These are phyloP conservation scores for Kryptolebias ocellatus DNA, from an alignment of 2,797 vertebrate genomes.

Conservation along the genomic window DNA sequence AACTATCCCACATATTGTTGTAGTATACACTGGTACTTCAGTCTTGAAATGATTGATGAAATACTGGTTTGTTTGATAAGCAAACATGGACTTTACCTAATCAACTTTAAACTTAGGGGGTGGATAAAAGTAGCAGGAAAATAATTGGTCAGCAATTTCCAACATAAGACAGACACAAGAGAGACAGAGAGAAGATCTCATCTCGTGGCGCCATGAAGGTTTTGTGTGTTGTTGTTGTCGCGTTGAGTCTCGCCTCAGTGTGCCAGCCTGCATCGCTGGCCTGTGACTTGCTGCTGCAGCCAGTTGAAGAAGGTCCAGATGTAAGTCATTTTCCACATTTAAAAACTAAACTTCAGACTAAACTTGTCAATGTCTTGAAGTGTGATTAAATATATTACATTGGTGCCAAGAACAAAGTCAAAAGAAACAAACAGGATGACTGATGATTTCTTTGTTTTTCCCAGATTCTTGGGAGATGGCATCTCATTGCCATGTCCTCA, in stretches of 20 bases:
- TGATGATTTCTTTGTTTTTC: background rate
- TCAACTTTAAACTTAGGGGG: constrained; percentile 9
- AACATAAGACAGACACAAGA: constrained; percentile 3
- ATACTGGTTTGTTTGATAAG: constrained; percentile 3
- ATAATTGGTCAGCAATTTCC: constrained; percentile 22
- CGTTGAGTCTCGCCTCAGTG: constrained; percentile 42
- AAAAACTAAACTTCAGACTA: background rate
- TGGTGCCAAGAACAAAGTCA: background rate
- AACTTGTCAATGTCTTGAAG: background rate
- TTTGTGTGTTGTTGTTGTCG: constrained; percentile 24
- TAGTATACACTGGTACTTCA: no score
- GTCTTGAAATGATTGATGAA: background rate
- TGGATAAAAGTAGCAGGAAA: background rate
- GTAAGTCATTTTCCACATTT: constrained; percentile 32
- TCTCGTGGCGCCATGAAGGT: constrained; percentile 40
- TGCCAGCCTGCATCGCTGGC: constrained; percentile 37
- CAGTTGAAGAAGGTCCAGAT: constrained; percentile 7
- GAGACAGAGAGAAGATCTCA: background rate
- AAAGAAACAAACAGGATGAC: background rate
- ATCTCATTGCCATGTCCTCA: background rate
- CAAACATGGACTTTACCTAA: constrained; percentile 6
- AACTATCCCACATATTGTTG: no score
- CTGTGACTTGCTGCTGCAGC: constrained; percentile 44
- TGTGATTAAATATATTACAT: background rate
- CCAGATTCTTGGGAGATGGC: constrained; percentile 49